phyloP scores from a whole-genome alignment of 2,113 vertebrate genomes.

The Pseudonaja textilis region DNA sequence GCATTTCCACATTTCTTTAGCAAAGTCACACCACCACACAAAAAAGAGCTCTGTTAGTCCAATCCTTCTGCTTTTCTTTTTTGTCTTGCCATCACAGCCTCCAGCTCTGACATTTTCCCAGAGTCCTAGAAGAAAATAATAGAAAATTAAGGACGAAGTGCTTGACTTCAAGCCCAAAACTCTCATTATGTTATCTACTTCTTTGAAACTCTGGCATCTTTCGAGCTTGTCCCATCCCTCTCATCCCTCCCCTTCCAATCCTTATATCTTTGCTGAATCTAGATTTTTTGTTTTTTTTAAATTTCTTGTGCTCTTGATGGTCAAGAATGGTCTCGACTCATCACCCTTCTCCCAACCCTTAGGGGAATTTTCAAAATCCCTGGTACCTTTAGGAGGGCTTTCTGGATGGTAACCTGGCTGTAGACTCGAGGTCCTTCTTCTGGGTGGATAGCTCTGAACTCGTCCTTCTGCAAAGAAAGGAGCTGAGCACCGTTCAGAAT shows the following conservation, averaged over 20 bases:
- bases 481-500: constrained; percentile 60
- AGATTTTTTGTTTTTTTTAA: no score
- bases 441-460: constrained; percentile 56
- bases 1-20: not conserved
- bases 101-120: constrained; percentile 73
- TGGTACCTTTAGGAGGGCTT: constrained; percentile 74
- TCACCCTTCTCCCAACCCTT: not conserved
- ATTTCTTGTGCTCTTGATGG: not conserved
- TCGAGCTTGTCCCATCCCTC: not conserved
- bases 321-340: not conserved
- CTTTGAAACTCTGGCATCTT: not conserved
- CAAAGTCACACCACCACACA: not conserved
- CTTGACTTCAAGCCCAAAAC: no score
- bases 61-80: constrained; percentile 82
- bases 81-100: constrained; percentile 86
- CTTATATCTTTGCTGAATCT: not conserved
- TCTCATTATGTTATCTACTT: constrained; percentile 58
- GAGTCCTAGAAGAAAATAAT: constrained; percentile 42
- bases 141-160: not conserved
- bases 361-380: not conserved
- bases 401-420: constrained; percentile 87
- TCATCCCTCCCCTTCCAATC: not conserved
- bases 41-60: not conserved
- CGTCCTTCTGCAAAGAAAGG: constrained; percentile 61
- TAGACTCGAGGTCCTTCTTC: constrained; percentile 70